Evolutionary conservation across 2,113 vertebrate species (phyloP).

Genomic region (Addax nasomaculatus): DNA sequence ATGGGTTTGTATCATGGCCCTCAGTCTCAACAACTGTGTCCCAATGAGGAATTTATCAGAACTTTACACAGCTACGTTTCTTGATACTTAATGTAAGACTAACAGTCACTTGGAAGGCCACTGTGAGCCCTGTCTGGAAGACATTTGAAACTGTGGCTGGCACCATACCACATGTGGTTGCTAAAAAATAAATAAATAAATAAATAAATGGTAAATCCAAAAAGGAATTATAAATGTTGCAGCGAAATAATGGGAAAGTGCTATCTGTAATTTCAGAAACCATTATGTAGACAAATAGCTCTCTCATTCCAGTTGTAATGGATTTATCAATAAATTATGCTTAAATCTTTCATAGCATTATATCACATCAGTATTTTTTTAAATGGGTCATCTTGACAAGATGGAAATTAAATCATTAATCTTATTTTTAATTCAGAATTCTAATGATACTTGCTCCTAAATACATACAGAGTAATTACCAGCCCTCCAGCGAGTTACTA

Average conservation of each 20-base stretch:
- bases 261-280: constrained; percentile 36
- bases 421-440: constrained; percentile 38
- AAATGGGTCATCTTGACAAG: constrained; percentile 36
- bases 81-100: no score
- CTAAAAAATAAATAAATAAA: not conserved
- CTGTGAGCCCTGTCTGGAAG: not conserved
- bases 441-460: not conserved
- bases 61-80: accelerated
- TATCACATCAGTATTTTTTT: constrained; percentile 23
- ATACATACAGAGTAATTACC: not conserved
- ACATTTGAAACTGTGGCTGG: not conserved
- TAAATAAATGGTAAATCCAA: not conserved
- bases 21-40: not conserved
- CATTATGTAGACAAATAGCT: constrained; percentile 42
- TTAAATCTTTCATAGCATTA: constrained; percentile 12
- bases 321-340: constrained; percentile 62
- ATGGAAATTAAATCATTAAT: constrained; percentile 49
- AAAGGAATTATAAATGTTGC: not conserved
- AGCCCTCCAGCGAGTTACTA: not conserved
- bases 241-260: not conserved
- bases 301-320: constrained; percentile 3
- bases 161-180: not conserved
- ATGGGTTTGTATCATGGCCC: accelerated
- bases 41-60: not conserved
- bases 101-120: accelerated